Base-by-base conservation (phyloP, 2,797 vertebrate species). In the Rachycentron canadum region DNA sequence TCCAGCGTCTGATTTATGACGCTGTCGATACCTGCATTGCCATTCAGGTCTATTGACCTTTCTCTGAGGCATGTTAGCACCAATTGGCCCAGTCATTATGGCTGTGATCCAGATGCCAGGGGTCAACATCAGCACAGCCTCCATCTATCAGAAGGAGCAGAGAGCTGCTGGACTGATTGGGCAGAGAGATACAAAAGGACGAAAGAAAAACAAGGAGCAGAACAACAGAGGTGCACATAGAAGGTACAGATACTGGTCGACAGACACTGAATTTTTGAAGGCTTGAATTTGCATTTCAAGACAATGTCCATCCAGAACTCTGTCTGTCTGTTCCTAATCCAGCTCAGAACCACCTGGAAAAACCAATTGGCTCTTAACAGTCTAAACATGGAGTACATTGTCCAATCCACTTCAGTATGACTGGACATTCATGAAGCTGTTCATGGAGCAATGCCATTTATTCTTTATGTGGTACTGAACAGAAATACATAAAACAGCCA, bases 31-130 rank as follows among this genome's bases (percentile, higher is more conserved):
- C 40, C 52, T 71, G 82, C 65, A 77, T 81, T 69, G 89, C 89
- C 88, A 82, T 83, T 86, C 84, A 49, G 83, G 80, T 82, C 84
- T 84, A 85, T 88, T 94, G 93, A 93, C 91, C 91, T 92, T 92
- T 92, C 88, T 86, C 73, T 66, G 82, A 86, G 76, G 81, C 83
- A 76, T 88, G 89, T 89, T 91, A 86, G 86, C 78, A 57, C 66
- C 78, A 76, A 77, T 87, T 84, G 85, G 80, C 72, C 75, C n/a
- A 38, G 80, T 87, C 81, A 66, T 90, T 81, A 86, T 57, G 83
- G 69, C 86, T 66, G 60, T 36, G 74, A 79, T 89, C 83, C 82
- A 83, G 85, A 78, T 73, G 83, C 88, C 70, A 64, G 75, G 43
- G 89, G 91, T 88, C 82, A n/a, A 25, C 55, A 26, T 62, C 23